Evolutionary conservation across 30 jellyfish, hydroid and myxozoan species (phyloP).

Genomic region (Rhopilema esculentum): DNA sequence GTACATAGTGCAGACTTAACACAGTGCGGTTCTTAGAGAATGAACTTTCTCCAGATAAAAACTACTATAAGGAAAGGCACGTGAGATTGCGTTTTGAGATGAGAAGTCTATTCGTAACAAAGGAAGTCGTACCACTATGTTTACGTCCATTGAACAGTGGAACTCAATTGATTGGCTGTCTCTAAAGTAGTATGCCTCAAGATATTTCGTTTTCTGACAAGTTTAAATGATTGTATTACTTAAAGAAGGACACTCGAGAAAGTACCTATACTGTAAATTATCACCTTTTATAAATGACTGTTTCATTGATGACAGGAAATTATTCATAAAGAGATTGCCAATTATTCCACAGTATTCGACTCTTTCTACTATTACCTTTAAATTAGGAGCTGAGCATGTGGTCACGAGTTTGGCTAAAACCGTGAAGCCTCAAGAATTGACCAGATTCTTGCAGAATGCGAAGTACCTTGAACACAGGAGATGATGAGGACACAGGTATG

Average conservation of each 20-base stretch:
- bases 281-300: background rate
- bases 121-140: no score
- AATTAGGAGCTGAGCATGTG: constrained; percentile 29
- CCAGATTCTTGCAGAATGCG: background rate
- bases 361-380: constrained; percentile 27
- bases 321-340: constrained; percentile 1
- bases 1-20: no score
- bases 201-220: background rate
- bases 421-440: background rate
- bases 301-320: constrained; percentile 31
- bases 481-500: background rate
- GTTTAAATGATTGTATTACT: background rate
- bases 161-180: no score
- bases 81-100: no score
- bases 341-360: background rate
- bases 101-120: no score
- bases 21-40: no score
- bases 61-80: no score
- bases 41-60: no score
- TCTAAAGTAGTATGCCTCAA: background rate
- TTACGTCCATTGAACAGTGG: no score
- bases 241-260: background rate
- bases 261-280: background rate
- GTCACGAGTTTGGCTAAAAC: background rate
- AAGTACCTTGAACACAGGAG: background rate